These are phyloP conservation scores for Cinclus cinclus DNA, from an alignment of 2,113 vertebrate species.

Conservation along the genomic window DNA sequence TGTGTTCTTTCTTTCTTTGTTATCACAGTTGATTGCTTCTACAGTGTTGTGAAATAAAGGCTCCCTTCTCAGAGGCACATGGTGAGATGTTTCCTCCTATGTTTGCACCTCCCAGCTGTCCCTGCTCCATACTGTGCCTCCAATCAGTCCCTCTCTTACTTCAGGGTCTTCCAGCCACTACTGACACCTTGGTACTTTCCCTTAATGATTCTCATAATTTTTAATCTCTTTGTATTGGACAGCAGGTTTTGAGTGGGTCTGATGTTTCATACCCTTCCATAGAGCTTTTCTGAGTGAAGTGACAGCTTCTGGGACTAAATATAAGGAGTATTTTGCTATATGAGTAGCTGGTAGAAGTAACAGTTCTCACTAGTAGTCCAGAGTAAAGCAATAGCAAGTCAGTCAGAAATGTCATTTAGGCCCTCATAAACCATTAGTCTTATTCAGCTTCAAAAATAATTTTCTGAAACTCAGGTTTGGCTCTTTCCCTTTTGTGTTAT, in stretches of 20 bases:
- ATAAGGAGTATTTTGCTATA: neutral
- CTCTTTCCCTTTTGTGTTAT: neutral
- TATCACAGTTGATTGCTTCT: neutral
- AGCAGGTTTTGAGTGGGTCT: neutral
- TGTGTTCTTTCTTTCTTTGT: neutral
- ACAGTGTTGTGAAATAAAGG: neutral
- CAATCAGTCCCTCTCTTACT: neutral
- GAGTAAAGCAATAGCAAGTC: neutral
- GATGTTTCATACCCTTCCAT: neutral
- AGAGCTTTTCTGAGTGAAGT: neutral
- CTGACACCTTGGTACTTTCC: neutral
- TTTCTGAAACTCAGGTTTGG: neutral
- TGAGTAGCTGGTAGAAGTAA: neutral
- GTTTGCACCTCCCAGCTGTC: neutral
- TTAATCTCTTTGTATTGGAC: neutral
- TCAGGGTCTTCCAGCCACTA: neutral
- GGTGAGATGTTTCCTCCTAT: neutral
- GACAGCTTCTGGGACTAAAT: neutral
- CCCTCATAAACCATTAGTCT: neutral
- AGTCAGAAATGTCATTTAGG: neutral
- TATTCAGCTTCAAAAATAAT: slow-evolving; percentile 11
- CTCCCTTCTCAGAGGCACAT: neutral
- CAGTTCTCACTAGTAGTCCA: neutral
- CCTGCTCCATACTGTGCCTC: neutral
- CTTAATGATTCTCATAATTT: neutral